Base-by-base conservation (phyloP, 2,888 invertebrate genomes). In the Lymantria dispar region DNA sequence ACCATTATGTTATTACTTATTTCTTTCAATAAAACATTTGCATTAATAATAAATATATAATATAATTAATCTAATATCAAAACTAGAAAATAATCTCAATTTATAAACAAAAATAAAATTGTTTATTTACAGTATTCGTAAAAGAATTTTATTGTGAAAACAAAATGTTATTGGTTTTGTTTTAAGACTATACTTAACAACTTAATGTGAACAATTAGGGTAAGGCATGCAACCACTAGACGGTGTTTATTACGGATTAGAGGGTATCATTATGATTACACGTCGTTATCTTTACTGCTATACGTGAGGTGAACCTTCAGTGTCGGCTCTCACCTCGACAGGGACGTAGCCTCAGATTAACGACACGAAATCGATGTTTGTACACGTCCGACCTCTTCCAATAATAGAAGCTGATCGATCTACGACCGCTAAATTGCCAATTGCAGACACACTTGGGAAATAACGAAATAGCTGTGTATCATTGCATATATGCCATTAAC, bases 301-400 rank as follows among this genome's bases (percentile, higher is more conserved):
- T 81, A 89, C 89, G 89, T 89, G 89, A 87, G 87, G 87, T 85
- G 83, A 84, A 76, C 68, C 76, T 70, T 65, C 72, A 72, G 74
- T 74, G 75, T 70, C 74, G 78, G 73, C 81, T 85, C 87, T 87
- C 86, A 83, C 84, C 82, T 82, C 80, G 67, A 60, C 64, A 56
- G 69, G 62, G 80, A 78, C 80, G 72, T 74, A 73, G 73, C 74
- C 77, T 69, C 74, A 80, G 80, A 86, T 85, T 87, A 90, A 88
- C 87, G 85, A 87, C 85, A 80, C 84, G 81, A 88, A 87, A 87
- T 87, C 84, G 87, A 84, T 91, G 90, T 90, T 90, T 91, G 87
- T 85, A 89, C 91, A 90, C 90, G 90, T 89, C 85, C 88, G 83
- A 88, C 87, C 88, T 85, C 89, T 83, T 76, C 86, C 83, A 82